Conservation (phyloP, 1,140 invertebrate genomes). For the Papilio dardanus region DNA sequence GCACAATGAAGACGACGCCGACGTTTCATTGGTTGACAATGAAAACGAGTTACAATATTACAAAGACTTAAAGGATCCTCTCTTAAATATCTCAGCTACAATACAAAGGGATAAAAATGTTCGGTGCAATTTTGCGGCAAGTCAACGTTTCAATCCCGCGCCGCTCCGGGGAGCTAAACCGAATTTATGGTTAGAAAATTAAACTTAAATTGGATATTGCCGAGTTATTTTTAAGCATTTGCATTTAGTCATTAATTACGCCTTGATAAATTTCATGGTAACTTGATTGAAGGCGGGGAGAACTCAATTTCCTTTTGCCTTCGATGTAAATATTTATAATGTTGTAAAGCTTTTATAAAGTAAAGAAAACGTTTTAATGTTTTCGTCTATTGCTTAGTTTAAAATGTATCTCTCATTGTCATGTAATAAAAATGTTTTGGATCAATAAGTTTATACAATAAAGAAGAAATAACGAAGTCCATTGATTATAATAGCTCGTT, state of each 20-base stretch:
- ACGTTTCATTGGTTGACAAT: slow-evolving; percentile 61
- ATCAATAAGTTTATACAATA: slow-evolving; percentile 5
- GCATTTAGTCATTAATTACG: slow-evolving; percentile 55
- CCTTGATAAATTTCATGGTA: slow-evolving; percentile 57
- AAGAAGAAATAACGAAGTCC: not conserved
- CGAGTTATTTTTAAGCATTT: slow-evolving; percentile 71
- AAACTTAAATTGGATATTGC: slow-evolving; percentile 79
- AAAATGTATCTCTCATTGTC: not conserved
- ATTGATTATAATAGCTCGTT: slow-evolving; percentile 25
- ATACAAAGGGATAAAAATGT: slow-evolving; percentile 79
- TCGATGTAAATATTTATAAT: slow-evolving; percentile 15
- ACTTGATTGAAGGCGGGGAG: slow-evolving; percentile 47
- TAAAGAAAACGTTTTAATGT: not conserved
- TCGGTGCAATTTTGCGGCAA: slow-evolving; percentile 72
- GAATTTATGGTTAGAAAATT: slow-evolving; percentile 80
- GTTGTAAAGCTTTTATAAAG: slow-evolving; percentile 21
- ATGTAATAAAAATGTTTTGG: not conserved
- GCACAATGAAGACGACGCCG: slow-evolving; percentile 32
- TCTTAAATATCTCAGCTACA: slow-evolving; percentile 69
- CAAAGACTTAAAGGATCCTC: slow-evolving; percentile 67
- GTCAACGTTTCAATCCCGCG: slow-evolving; percentile 66
- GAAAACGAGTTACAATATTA: slow-evolving; percentile 68
- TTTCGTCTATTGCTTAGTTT: not conserved
- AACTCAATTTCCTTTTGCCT: slow-evolving; percentile 38
- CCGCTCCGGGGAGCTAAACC: slow-evolving; percentile 75